Conservation (phyloP, 2,113 vertebrate genomes). For the Dromiciops gliroides region DNA sequence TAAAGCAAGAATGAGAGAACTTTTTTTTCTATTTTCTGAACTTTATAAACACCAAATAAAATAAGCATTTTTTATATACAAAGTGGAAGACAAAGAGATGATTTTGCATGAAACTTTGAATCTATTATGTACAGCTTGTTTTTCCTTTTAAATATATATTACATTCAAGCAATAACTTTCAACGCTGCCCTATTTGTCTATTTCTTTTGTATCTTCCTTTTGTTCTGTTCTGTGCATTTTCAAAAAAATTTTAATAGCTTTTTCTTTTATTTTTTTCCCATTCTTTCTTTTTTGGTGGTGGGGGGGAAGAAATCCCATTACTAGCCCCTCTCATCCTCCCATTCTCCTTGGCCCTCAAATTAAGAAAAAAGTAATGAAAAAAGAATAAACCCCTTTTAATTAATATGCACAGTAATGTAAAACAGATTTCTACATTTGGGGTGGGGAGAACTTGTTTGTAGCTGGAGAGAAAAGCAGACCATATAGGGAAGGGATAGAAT, state of each 20-base stretch:
- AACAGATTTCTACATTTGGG: background rate
- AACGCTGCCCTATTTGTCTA: background rate
- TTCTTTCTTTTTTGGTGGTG: background rate
- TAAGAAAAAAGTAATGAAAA: background rate
- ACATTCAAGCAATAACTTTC: background rate
- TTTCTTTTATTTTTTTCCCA: background rate
- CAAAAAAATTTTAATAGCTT: background rate
- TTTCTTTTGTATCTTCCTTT: background rate
- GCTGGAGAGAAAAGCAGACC: slow-evolving; percentile 69
- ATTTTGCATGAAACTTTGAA: background rate
- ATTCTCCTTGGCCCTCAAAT: background rate
- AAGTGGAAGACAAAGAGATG: background rate
- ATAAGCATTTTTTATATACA: background rate
- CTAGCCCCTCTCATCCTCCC: background rate
- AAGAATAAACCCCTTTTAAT: background rate
- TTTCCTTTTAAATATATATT: background rate
- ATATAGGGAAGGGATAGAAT: slow-evolving; percentile 74
- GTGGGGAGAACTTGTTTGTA: background rate
- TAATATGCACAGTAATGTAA: background rate
- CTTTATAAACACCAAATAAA: background rate
- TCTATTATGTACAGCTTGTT: background rate
- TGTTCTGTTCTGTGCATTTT: background rate
- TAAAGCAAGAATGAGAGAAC: background rate
- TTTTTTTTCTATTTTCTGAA: background rate
- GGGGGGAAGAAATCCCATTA: background rate